Evolutionary conservation across 2,797 vertebrate species (phyloP), one percentile per base, ranked within the genome.

Genomic region (Amazona finschi): DNA sequence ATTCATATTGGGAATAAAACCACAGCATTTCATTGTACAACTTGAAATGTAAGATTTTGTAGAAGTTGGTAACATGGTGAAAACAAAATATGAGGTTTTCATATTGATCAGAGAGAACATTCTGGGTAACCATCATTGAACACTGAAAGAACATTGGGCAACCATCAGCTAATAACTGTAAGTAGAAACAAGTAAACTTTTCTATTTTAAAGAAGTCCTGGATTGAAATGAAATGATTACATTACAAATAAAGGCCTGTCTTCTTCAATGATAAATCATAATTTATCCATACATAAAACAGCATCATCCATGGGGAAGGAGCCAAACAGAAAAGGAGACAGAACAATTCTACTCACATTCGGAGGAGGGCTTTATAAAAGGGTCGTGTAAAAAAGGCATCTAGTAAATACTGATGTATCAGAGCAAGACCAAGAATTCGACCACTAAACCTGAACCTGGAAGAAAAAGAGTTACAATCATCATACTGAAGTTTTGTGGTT

Each of bases 361-460:
- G 98, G 64, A 99, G 99, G 66, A 99, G 99, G 62, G 99, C 99
- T 98, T 99, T 99, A 97, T 99, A 99, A 97, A 99, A 99, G 10
- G 99, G 99, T 58, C 99, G 97, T 25, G 99, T 99, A 81, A 99
- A 99, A 97, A 99, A 99, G 93, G 99, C 99, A 96, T 99, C 99
- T 95, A 99, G 97, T 96, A 99, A 98, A 97, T 99, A 99, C 95
- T 99, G 99, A 97, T 99, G 99, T 94, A 99, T 99, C 24, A 99
- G 98, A 62, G 99, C 99, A 91, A 99, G 98, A 61, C 99, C 99
- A 95, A 99, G 98, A 95, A 99, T 99, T 67, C 99, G 98, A 46
- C 99, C 99, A 43, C 99, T 99, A 97, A 99, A 99, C 77, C 99
- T 98, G 96, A 99, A 99, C 99, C 99, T 99, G 92, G 44, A 95